Base-by-base conservation (phyloP, 1,140 invertebrate species). In the Thrips palmi region DNA sequence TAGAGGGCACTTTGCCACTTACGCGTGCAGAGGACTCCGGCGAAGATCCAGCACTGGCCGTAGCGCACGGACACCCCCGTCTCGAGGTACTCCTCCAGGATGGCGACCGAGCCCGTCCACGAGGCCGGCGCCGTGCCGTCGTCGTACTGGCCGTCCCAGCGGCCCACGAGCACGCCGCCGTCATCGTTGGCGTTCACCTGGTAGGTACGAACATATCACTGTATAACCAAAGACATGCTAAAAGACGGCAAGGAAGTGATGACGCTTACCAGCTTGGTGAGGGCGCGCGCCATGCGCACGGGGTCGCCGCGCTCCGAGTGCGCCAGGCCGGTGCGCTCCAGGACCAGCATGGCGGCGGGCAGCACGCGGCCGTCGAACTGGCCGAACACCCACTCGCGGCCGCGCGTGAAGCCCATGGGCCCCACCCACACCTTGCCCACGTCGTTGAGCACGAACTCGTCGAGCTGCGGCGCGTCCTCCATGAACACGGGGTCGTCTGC, bases 1-100 rank as follows among this genome's bases (percentile, higher is more conserved):
- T n/a, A n/a, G n/a, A n/a, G n/a, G n/a, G n/a, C n/a, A n/a, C 7
- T 12, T 19, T 38, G 24, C n/a, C 2, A 45, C 21, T 25, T 53
- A 64, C 77, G 63, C 24, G 75, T 77, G 2, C 72, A 75, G 1
- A 71, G 62, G 5, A 77, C 58, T 17, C 71, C 80, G 11, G 79
- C 74, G 52, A 75, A 84, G 2, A 83, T 75, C 78, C 78, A 85
- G 53, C 80, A 84, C 52, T 85, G 81, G 1, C 77, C 80, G 52
- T 75, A 86, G 52, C 76, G 74, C 2, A 84, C 77, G 1, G 77
- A 68, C 31, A 59, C 55, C 35, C 69, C 68, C 8, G 63, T 63
- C 24, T 55, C 68, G 28, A 64, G 63, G 48, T 63, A 82, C 53
- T 76, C 57, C 47, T 79, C 71, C 49, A 80, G 52, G 33, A 82